A percentile compares a stretch with the other conserved stretches of the same genome.
These are phyloP conservation scores for Cepphus grylle DNA, from an alignment of 2,113 vertebrate species.

Conservation along the genomic window DNA sequence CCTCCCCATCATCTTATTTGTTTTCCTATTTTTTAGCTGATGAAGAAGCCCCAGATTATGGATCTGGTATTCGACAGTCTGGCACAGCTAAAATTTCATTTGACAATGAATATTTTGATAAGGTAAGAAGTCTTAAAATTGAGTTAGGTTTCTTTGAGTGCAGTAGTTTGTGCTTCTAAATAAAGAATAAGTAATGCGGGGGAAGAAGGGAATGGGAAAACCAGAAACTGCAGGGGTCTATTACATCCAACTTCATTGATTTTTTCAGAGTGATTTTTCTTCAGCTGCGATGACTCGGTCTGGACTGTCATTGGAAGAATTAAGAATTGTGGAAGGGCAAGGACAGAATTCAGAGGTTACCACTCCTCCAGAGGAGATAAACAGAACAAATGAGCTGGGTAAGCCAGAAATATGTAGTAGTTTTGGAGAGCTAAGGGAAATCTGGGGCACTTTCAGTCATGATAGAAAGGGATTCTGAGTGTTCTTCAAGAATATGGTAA, in stretches of 20 bases:
- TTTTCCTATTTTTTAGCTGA: constrained; percentile 76
- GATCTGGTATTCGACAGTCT: constrained; percentile 95
- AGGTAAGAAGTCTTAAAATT: constrained; percentile 74
- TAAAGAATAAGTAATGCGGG: not conserved
- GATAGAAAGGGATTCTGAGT: not conserved
- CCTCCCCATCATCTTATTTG: not conserved
- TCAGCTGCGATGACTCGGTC: constrained; percentile 85
- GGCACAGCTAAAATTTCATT: constrained; percentile 99
- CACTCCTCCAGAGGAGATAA: constrained; percentile 90
- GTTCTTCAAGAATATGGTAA: not conserved
- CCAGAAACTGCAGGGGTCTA: not conserved
- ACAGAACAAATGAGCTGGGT: constrained; percentile 90
- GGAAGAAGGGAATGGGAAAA: not conserved
- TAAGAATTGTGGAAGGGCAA: constrained; percentile 96
- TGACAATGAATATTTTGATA: constrained; percentile 94
- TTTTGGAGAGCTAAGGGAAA: not conserved
- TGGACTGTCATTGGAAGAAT: constrained; percentile 91
- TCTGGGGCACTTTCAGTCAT: not conserved
- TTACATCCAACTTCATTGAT: not conserved
- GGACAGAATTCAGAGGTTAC: constrained; percentile 92
- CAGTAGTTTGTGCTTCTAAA: not conserved
- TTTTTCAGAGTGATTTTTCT: constrained; percentile 85
- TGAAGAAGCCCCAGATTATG: constrained; percentile 98
- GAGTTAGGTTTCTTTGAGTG: not conserved
- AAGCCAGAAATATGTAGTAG: not conserved